Conservation (phyloP, 2,797 vertebrate species). For the Bucorvus abyssinicus region DNA sequence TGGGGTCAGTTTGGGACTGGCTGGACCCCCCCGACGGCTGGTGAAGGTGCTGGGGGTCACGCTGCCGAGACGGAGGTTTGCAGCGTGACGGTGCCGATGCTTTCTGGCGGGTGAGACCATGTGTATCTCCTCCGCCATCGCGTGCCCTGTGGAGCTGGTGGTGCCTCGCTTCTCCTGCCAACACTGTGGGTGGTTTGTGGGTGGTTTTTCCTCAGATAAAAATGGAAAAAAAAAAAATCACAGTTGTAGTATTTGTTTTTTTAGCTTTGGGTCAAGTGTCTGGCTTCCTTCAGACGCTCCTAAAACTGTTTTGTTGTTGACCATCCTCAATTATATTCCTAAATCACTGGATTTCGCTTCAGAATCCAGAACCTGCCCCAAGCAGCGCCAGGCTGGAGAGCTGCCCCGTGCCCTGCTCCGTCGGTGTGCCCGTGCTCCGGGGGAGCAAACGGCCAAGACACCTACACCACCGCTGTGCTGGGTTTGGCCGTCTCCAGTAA, state of each 20-base stretch:
- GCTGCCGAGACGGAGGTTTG: neutral
- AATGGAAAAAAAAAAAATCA: neutral
- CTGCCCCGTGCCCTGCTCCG: neutral
- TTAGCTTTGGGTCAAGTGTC: neutral
- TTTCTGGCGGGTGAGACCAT: neutral
- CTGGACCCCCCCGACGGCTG: rapidly evolving
- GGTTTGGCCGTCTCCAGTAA: neutral
- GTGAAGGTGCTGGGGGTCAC: neutral
- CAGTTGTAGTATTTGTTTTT: neutral
- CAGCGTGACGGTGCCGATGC: neutral
- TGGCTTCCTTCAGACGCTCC: neutral
- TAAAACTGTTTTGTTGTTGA: neutral
- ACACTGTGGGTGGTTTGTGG: neutral
- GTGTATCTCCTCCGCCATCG: neutral
- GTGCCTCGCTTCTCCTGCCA: rapidly evolving
- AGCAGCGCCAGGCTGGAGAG: neutral
- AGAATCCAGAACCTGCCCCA: neutral
- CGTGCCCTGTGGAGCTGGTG: neutral
- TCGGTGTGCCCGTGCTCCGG: rapidly evolving
- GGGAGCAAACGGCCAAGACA: rapidly evolving
- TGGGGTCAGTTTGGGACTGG: neutral
- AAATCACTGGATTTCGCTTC: neutral
- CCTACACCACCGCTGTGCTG: neutral
- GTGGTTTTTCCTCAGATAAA: neutral
- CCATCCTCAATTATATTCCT: neutral